Percentiles rank a stretch among this genome's conserved stretches.
phyloP scores from a whole-genome alignment of 1,140 invertebrate genomes.

The Coptotermes formosanus region DNA sequence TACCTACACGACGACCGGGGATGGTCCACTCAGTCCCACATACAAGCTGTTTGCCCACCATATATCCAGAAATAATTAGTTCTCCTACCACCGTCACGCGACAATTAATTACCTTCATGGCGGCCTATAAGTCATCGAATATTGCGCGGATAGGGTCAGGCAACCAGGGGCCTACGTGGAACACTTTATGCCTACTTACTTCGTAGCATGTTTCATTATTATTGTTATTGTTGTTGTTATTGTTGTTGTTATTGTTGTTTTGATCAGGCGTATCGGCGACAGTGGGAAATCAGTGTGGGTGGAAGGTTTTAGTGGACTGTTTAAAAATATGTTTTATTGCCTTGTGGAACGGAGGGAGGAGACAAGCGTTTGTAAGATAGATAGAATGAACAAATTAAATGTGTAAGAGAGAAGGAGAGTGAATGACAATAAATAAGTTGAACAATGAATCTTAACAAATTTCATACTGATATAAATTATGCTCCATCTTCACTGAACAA shows the following conservation, averaged over 20 bases:
- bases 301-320: background rate
- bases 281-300: background rate
- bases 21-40: background rate
- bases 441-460: background rate
- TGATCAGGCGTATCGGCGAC: background rate
- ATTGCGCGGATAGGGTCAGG: background rate
- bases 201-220: background rate
- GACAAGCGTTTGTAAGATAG: background rate
- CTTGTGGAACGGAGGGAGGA: background rate
- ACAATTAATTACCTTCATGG: background rate
- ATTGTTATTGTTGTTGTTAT: background rate
- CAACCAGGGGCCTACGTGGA: too few relatives aligned
- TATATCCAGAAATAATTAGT: slow-evolving; percentile 19
- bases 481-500: background rate
- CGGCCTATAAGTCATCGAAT: slow-evolving; percentile 12
- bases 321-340: slow-evolving; percentile 16
- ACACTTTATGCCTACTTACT: too few relatives aligned
- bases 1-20: too few relatives aligned
- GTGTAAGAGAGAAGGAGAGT: background rate
- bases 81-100: background rate
- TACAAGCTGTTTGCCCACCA: slow-evolving; percentile 14
- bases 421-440: background rate
- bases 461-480: background rate
- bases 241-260: background rate
- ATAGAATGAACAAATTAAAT: background rate